phyloP scores from a whole-genome alignment of 64 coral and sea anemone genomes.

The Acropora yongei region DNA sequence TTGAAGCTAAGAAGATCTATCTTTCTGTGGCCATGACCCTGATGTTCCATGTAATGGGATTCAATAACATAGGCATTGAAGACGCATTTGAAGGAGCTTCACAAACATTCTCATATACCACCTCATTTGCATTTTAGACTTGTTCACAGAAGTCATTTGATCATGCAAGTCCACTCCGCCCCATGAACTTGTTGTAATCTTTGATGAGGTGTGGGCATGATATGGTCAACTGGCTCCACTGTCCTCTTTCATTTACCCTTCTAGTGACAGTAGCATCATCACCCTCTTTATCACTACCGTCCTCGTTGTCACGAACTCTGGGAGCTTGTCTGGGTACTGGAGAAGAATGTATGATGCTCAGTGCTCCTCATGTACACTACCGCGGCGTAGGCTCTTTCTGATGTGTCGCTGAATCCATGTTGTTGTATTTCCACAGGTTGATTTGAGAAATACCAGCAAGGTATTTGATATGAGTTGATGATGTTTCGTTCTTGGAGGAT shows the following conservation, averaged over 20 bases:
- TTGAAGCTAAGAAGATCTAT: conserved; percentile 40
- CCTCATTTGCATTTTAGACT: conserved; percentile 53
- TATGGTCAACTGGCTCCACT: conserved; percentile 37
- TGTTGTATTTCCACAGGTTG: no score
- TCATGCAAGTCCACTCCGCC: conserved; percentile 48
- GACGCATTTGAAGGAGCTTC: conserved; percentile 31
- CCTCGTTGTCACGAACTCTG: conserved; percentile 13
- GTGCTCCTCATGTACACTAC: no score
- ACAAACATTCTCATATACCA: conserved; percentile 48
- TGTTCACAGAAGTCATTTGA: conserved; percentile 61
- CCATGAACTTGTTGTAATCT: conserved; percentile 60
- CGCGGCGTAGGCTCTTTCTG: no score
- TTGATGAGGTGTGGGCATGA: conserved; percentile 40
- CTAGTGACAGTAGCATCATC: conserved; percentile 30
- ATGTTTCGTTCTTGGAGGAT: no score
- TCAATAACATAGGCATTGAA: conserved; percentile 47
- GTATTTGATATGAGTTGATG: no score
- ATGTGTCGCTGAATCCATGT: no score
- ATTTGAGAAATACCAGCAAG: no score
- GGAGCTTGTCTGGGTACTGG: not conserved
- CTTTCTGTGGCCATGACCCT: conserved; percentile 43
- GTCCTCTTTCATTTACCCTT: conserved; percentile 14
- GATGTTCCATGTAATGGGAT: conserved; percentile 33
- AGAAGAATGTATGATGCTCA: no score
- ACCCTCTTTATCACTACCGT: not conserved